phyloP scores from a whole-genome alignment of 2,797 vertebrate genomes.

The Zalophus californianus region DNA sequence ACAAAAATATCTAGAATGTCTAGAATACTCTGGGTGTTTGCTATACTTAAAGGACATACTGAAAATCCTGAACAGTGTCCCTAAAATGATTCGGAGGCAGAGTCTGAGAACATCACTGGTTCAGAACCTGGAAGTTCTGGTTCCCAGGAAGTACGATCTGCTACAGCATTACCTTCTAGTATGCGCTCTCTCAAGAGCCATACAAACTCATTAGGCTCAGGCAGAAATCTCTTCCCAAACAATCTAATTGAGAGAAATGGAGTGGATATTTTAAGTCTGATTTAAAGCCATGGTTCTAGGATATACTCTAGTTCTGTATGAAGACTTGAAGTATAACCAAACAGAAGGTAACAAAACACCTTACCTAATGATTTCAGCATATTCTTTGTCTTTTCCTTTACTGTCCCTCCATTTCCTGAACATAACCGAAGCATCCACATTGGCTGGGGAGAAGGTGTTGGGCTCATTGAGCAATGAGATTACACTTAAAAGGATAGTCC shows the following conservation, averaged over 20 bases:
- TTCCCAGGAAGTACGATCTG: slow-evolving; percentile 9
- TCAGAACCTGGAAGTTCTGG: background rate
- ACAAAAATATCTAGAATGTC: slow-evolving; percentile 11
- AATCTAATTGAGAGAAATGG: background rate
- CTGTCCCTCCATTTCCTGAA: slow-evolving; percentile 99
- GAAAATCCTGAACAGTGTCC: background rate
- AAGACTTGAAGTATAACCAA: slow-evolving; percentile 10
- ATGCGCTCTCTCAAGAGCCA: background rate
- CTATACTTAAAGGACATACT: background rate
- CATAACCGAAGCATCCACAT: slow-evolving; percentile 99
- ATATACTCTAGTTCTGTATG: background rate
- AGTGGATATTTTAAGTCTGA: slow-evolving; percentile 17
- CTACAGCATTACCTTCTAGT: background rate
- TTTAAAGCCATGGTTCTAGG: background rate
- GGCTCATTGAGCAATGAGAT: slow-evolving; percentile 99
- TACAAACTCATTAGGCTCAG: background rate
- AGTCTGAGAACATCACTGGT: background rate
- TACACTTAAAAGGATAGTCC: slow-evolving; percentile 98
- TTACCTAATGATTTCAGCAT: slow-evolving; percentile 98
- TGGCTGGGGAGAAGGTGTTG: slow-evolving; percentile 99
- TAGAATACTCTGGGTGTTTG: background rate
- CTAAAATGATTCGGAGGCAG: background rate
- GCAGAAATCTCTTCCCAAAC: slow-evolving; percentile 6
- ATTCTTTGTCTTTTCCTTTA: slow-evolving; percentile 99
- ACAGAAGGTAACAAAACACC: slow-evolving; percentile 32